Conservation (phyloP, 2,797 vertebrate genomes). For the Scleropages formosus region DNA sequence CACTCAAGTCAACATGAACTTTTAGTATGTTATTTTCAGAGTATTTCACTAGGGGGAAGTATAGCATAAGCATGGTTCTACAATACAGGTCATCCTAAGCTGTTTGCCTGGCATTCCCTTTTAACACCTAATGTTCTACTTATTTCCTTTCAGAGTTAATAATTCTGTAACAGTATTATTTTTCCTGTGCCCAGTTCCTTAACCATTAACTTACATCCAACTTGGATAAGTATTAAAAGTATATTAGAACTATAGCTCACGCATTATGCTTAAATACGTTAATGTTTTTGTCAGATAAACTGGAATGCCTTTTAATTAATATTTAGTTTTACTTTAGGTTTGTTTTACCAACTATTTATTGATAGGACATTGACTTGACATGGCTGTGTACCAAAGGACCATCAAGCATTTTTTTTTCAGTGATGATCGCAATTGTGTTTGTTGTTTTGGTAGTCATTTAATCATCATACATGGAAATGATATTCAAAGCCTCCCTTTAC, state of each 20-base stretch:
- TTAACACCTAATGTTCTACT: not conserved
- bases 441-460: not conserved
- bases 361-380: no score
- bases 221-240: no score
- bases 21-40: not conserved
- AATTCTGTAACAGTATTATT: not conserved
- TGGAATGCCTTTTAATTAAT: no score
- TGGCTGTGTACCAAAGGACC: not conserved
- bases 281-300: no score
- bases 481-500: not conserved
- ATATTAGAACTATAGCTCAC: not conserved
- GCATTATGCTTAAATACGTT: not conserved
- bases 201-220: not conserved
- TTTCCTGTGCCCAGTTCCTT: not conserved
- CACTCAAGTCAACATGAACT: not conserved
- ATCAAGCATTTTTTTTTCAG: not conserved
- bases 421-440: not conserved
- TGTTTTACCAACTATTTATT: no score
- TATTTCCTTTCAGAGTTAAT: not conserved
- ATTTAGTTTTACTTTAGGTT: no score
- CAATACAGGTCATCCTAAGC: not conserved
- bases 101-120: not conserved
- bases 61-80: conserved; percentile 1
- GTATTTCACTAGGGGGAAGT: conserved; percentile 33
- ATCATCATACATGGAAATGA: conserved; percentile 8